A percentile compares a stretch with the other conserved stretches of the same genome.
Evolutionary conservation across 2,797 vertebrate genomes (phyloP).

Genomic region (Harpagifer antarcticus): DNA sequence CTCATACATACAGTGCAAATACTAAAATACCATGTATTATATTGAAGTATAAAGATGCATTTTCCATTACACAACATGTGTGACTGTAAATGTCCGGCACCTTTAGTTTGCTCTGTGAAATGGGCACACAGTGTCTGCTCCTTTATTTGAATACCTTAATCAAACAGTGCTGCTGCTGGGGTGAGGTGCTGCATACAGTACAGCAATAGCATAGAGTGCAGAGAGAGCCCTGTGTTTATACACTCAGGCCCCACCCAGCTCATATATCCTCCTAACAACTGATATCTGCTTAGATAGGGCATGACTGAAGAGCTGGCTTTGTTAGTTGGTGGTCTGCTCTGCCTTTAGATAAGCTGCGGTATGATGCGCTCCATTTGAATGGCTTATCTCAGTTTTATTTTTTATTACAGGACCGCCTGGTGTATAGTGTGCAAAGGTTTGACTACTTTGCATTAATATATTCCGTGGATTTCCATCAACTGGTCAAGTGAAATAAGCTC

Average conservation of each 20-base stretch:
- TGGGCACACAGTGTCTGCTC: constrained; percentile 74
- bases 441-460: constrained; percentile 64
- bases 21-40: constrained; percentile 13
- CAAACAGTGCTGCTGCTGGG: constrained; percentile 73
- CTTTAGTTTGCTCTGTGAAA: constrained; percentile 71
- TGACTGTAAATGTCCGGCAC: constrained; percentile 55
- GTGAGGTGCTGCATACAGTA: constrained; percentile 39
- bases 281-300: constrained; percentile 79
- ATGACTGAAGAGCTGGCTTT: constrained; percentile 79
- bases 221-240: constrained; percentile 75
- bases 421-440: constrained; percentile 56
- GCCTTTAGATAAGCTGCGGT: constrained; percentile 68
- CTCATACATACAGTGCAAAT: constrained; percentile 26
- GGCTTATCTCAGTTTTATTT: constrained; percentile 69
- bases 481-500: constrained; percentile 35
- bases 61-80: constrained; percentile 31
- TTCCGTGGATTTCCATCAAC: constrained; percentile 38
- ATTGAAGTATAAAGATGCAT: constrained; percentile 33
- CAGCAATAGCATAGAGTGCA: constrained; percentile 16
- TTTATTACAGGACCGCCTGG: constrained; percentile 62
- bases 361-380: constrained; percentile 76
- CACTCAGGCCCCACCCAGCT: constrained; percentile 81
- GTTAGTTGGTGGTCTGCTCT: constrained; percentile 79
- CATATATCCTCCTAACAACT: constrained; percentile 83
- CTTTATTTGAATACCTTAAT: constrained; percentile 85